Conservation (phyloP, 2,113 vertebrate genomes). For the Salminus brasiliensis region DNA sequence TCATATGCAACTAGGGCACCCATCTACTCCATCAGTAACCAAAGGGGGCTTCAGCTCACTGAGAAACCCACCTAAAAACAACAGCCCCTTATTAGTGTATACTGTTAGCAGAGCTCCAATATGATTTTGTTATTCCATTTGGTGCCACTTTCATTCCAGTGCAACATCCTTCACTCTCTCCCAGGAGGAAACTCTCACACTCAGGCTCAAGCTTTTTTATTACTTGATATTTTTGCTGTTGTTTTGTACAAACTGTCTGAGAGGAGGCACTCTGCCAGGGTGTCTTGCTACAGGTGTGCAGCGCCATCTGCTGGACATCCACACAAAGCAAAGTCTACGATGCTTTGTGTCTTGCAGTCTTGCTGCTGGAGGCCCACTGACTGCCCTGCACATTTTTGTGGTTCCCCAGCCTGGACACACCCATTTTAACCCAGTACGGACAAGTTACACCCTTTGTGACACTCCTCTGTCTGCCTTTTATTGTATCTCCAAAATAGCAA, state of each 20-base stretch:
- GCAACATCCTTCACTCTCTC: conserved; percentile 8
- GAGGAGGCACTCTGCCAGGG: too few species aligned
- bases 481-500: too few species aligned
- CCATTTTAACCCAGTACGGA: too few species aligned
- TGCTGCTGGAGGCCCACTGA: too few species aligned
- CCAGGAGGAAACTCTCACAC: not conserved
- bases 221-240: not conserved
- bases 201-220: not conserved
- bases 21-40: conserved; percentile 22
- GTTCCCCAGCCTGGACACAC: too few species aligned
- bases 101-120: conserved; percentile 7
- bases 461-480: too few species aligned
- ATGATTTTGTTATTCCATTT: conserved; percentile 35
- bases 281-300: too few species aligned
- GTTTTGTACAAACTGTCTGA: not conserved
- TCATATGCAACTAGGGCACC: conserved; percentile 58
- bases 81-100: conserved; percentile 17
- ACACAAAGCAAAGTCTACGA: too few species aligned
- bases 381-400: too few species aligned
- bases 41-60: conserved; percentile 22
- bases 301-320: too few species aligned
- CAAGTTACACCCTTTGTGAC: too few species aligned
- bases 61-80: conserved; percentile 27
- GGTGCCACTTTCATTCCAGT: conserved; percentile 12
- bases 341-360: too few species aligned